Conservation (phyloP, 2,113 vertebrate genomes). For the Galeopterus variegatus region DNA sequence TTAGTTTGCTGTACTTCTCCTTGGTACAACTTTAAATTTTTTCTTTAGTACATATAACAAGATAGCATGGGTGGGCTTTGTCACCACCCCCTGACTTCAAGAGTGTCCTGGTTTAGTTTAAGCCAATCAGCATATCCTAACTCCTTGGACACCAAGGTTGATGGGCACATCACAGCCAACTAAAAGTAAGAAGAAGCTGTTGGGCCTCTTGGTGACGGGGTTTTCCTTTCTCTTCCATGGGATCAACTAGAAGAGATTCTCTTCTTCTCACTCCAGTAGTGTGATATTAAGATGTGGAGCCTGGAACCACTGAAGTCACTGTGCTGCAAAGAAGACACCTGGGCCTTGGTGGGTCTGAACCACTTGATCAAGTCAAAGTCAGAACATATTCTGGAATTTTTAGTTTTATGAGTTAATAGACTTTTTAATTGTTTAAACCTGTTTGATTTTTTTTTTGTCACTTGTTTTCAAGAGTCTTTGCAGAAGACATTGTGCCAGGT, state of each 20-base stretch:
- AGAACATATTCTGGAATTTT: neutral
- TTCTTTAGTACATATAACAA: neutral
- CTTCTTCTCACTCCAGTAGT: neutral
- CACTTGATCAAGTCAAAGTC: neutral
- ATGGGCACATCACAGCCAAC: neutral
- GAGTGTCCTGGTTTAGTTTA: neutral
- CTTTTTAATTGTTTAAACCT: neutral
- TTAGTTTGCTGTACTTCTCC: neutral
- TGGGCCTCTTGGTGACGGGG: neutral
- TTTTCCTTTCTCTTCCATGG: neutral
- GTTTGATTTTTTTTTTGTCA: neutral
- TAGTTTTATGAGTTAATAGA: slow-evolving; percentile 26
- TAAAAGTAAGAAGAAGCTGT: neutral
- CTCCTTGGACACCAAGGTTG: neutral
- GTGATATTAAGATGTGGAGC: neutral
- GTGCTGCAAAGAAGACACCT: neutral
- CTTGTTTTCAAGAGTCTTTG: slow-evolving; percentile 2
- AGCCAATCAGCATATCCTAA: neutral
- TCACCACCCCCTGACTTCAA: neutral
- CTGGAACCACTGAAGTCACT: neutral
- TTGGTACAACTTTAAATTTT: neutral
- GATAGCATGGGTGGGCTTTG: neutral
- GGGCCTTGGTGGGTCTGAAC: neutral
- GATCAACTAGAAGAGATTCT: neutral
- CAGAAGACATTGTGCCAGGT: neutral